Base-by-base conservation (phyloP, 2,888 invertebrate genomes). In the Habroteleia sp. region DNA sequence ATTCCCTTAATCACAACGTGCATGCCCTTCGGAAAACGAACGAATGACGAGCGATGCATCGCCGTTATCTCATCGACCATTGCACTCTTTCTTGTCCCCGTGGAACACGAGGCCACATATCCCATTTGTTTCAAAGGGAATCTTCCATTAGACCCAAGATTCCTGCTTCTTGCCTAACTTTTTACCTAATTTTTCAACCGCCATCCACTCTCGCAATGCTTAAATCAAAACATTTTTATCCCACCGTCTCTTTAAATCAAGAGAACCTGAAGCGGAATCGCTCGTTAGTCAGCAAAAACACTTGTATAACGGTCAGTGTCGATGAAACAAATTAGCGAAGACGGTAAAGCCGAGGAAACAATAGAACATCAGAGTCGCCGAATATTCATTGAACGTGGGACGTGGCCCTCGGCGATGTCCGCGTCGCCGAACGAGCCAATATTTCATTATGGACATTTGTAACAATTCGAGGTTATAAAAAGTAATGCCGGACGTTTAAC, bases 391-490 rank as follows among this genome's bases (percentile, higher is more conserved):
- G 62, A 60, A 60, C 60, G 50, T 39, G 41, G 48, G 39, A 66
- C 48, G 44, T 8, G 42, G 68, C 52, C 63, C 41, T 54, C 7
- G 54, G 48, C 50, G 31, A 29, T 44, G 25, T 62, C 25, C 48
- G 52, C 58, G 71, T 46, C 62, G 46, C 54, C 50, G 58, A 77
- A 74, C 78, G 79, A 77, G 79, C 79, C 80, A 79, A 79, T 83
- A 84, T 83, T 84, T 84, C 83, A 82, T 83, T 83, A 82, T 80
- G 78, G 76, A 73, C 77, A 77, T 79, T 63, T 77, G 78, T 80
- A 78, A 81, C 81, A 81, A 81, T 83, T 81, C 80, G 77, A 72
- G 68, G 81, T 79, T 82, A 80, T 82, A 84, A 84, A 82, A 81
- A 76, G 77, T 68, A 66, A 78, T 27, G 56, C 60, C 31, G 42